Base-by-base conservation (phyloP, 2,113 vertebrate species). In the Trematomus loennbergii region DNA sequence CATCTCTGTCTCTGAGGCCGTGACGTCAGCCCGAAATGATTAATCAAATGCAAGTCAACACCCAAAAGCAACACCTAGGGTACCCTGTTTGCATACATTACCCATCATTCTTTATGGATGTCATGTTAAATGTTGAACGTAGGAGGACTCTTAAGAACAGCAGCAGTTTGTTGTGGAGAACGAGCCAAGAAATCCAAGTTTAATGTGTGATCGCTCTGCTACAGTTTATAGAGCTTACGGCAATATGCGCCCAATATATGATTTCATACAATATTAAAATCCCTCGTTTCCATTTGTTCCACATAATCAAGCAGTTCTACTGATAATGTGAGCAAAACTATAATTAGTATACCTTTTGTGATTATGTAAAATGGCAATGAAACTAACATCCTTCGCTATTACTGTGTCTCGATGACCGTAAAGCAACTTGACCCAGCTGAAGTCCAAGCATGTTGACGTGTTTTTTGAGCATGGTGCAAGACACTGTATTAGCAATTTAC, bases 1-100 rank as follows among this genome's bases (percentile, higher is more conserved):
- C 70, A 88, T 94, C 96, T 95, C 96, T 96, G 96, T 96, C 95
- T 94, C 84, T 53, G 77, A 82, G 92, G 82, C 88, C 78, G 63
- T 87, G 89, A 92, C 91, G 90, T 93, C 90, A 90, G 72, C 82
- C 70, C 76, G 0, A 84, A 86, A 91, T 84, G 87, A 90, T 92
- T 89, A 87, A 93, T 93, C 87, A 93, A 88, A 88, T 80, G 68
- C 66, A 79, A 87, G 87, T 81, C 79, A 89, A 48, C 71, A 83
- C 68, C 65, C 72, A 53, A 85, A 87, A 86, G 82, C 87, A 87
- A 88, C 88, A 93, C 81, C 84, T 88, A 55, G 29, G 75, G 54
- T 74, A 58, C 4, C 63, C 53, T 55, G 81, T 63, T 86, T 83
- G 84, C 72, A 84, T 86, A 49, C 81, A 78, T 85, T 86, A 87